Evolutionary conservation across 2,888 invertebrate species (phyloP).

Genomic region (Stenodera caucasica): DNA sequence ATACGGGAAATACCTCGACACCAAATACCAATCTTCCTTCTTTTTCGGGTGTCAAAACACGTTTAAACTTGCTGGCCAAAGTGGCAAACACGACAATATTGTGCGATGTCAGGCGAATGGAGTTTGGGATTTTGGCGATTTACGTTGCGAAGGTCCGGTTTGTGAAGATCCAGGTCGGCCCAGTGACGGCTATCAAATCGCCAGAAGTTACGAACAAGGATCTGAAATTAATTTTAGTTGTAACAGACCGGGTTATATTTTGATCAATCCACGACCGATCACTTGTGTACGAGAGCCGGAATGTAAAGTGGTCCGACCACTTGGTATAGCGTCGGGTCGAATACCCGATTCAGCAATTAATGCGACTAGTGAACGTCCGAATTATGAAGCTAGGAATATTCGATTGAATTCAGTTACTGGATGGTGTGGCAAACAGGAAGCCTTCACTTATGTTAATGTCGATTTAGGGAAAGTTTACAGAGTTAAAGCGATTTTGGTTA

Average conservation of each 20-base stretch:
- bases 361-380: constrained; percentile 89
- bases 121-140: constrained; percentile 96
- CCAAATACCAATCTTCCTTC: constrained; percentile 90
- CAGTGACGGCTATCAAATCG: constrained; percentile 84
- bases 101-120: constrained; percentile 91
- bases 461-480: constrained; percentile 92
- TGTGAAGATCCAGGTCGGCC: constrained; percentile 95
- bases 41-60: constrained; percentile 96
- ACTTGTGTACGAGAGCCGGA: constrained; percentile 91
- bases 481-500: constrained; percentile 89
- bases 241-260: constrained; percentile 87
- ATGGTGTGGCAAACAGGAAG: constrained; percentile 97
- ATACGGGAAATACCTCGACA: constrained; percentile 85
- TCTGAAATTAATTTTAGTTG: constrained; percentile 91
- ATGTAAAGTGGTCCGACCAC: constrained; percentile 87
- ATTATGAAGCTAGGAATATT: constrained; percentile 88
- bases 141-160: constrained; percentile 95
- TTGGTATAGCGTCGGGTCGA: constrained; percentile 87
- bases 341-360: constrained; percentile 96
- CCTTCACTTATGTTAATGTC: constrained; percentile 94
- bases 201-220: constrained; percentile 84
- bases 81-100: constrained; percentile 86
- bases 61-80: constrained; percentile 91
- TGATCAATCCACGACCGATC: constrained; percentile 88
- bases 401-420: constrained; percentile 91